Percentiles rank a stretch among this genome's conserved stretches.
phyloP scores from a whole-genome alignment of 1,140 invertebrate genomes.

The Phthorimaea operculella region DNA sequence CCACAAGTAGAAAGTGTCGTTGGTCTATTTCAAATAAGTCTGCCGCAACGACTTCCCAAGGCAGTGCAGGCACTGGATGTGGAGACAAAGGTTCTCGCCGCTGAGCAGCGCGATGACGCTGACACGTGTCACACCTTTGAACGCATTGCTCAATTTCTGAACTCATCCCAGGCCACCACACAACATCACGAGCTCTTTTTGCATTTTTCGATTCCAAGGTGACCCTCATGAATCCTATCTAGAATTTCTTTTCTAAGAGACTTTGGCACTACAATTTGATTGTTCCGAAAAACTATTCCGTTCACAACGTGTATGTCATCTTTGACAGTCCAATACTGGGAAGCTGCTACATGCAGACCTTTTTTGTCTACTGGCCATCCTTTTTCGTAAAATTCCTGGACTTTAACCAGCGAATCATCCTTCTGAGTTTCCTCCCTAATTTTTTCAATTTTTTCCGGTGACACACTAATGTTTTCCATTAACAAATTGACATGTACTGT shows the following conservation, averaged over 20 bases:
- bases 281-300: slow-evolving; percentile 2
- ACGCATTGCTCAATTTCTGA: slow-evolving; percentile 24
- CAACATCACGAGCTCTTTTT: slow-evolving; percentile 24
- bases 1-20: slow-evolving; percentile 15
- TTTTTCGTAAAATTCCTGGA: not conserved
- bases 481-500: slow-evolving; percentile 1
- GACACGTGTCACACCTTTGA: slow-evolving; percentile 20
- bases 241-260: slow-evolving; percentile 18
- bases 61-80: not conserved
- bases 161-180: slow-evolving; percentile 37
- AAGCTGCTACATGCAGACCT: not conserved
- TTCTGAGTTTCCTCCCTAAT: not conserved
- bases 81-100: not conserved
- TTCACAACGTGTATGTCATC: slow-evolving; percentile 9
- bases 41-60: slow-evolving; percentile 4
- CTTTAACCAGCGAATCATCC: not conserved
- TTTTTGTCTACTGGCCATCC: slow-evolving; percentile 9
- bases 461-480: not conserved
- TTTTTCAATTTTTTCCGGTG: not conserved
- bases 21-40: slow-evolving; percentile 14
- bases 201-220: slow-evolving; percentile 34
- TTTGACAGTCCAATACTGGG: slow-evolving; percentile 4
- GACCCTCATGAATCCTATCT: slow-evolving; percentile 24
- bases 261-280: slow-evolving; percentile 6
- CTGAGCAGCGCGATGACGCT: slow-evolving; percentile 13